Percentiles rank a stretch among this genome's conserved stretches.
phyloP scores from a whole-genome alignment of 2,888 invertebrate genomes.

The Parnassius smintheus region DNA sequence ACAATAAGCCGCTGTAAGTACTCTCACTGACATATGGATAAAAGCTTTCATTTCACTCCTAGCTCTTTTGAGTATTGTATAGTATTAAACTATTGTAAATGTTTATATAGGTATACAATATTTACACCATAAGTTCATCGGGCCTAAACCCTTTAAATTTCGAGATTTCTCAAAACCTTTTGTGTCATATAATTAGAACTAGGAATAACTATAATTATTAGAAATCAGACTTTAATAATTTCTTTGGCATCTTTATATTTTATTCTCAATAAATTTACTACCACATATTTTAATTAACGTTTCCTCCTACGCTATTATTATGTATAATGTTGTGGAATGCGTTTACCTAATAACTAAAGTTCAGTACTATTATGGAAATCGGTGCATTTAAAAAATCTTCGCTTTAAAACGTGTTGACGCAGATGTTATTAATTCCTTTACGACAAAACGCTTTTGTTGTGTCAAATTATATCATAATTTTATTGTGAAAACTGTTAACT shows the following conservation, averaged over 20 bases:
- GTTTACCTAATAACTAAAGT: no score
- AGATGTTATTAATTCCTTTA: constrained; percentile 39
- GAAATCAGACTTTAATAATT: no score
- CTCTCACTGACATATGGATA: constrained; percentile 80
- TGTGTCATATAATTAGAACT: no score
- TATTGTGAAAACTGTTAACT: constrained; percentile 80
- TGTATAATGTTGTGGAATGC: no score
- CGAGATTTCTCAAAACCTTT: no score
- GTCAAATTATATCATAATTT: constrained; percentile 81
- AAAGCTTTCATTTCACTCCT: constrained; percentile 81
- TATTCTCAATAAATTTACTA: no score
- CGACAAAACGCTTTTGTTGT: constrained; percentile 57
- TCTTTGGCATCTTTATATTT: no score
- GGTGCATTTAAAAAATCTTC: constrained; percentile 13
- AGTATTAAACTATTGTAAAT: constrained; percentile 35
- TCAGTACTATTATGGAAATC: no score
- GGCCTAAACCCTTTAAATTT: no score
- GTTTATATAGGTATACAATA: constrained; percentile 28
- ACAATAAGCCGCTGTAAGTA: constrained; percentile 82
- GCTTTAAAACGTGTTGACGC: constrained; percentile 39
- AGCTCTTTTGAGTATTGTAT: constrained; percentile 72
- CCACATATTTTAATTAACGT: no score
- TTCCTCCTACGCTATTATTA: no score
- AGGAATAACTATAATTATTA: no score
- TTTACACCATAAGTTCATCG: background rate